Conservation (phyloP, 2,113 vertebrate genomes). For the Cephalopterus ornatus region DNA sequence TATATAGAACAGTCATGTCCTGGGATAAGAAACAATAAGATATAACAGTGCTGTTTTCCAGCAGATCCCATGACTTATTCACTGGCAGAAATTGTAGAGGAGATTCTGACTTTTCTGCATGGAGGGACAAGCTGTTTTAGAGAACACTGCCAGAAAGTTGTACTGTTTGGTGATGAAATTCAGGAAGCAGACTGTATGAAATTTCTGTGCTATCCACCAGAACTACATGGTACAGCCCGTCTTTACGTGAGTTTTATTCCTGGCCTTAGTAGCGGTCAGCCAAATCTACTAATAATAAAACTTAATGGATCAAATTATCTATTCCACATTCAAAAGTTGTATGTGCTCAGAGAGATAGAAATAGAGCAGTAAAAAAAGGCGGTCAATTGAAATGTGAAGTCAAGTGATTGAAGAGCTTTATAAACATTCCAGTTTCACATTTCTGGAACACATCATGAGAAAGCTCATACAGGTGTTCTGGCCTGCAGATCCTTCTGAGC, state of each 20-base stretch:
- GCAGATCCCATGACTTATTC: neutral
- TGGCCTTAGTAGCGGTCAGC: neutral
- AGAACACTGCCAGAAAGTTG: neutral
- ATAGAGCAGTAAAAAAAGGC: neutral
- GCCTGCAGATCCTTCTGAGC: neutral
- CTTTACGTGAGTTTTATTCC: neutral
- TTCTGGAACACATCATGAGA: neutral
- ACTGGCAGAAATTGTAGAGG: neutral
- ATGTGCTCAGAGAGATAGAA: neutral
- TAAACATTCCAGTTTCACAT: neutral
- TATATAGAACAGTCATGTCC: neutral
- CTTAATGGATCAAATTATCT: constrained; percentile 6
- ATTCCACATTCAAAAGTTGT: neutral
- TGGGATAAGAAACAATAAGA: neutral
- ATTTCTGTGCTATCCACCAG: neutral
- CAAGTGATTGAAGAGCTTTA: neutral
- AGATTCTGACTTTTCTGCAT: neutral
- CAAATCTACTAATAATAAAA: constrained; percentile 10
- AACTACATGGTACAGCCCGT: neutral
- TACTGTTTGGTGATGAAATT: neutral
- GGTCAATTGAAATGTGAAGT: neutral
- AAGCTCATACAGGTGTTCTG: neutral
- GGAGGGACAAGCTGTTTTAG: neutral
- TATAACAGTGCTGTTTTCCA: neutral
- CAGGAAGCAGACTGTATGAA: neutral